These are phyloP conservation scores for Melanocharis versteri DNA, from an alignment of 2,113 vertebrate species.

Conservation along the genomic window DNA sequence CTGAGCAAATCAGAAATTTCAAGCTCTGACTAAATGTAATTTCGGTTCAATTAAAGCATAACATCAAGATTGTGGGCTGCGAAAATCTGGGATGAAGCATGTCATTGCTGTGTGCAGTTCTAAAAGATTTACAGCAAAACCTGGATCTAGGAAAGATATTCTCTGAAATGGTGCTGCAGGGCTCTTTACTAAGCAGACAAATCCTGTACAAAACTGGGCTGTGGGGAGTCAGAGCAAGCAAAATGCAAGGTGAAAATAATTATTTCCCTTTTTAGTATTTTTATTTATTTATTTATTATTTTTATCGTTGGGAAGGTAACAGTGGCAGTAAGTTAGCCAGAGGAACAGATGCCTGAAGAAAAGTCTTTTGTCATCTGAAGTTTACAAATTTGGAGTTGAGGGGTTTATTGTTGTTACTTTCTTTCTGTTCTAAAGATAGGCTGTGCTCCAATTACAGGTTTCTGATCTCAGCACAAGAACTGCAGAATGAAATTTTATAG, in stretches of 20 bases:
- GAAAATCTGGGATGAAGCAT: conserved; percentile 15
- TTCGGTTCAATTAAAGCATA: conserved; percentile 45
- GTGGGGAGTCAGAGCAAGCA: neutral
- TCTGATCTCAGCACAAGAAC: neutral
- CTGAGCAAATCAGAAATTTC: conserved; percentile 16
- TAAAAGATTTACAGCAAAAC: neutral
- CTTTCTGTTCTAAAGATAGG: neutral
- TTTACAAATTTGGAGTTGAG: neutral
- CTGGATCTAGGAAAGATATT: neutral
- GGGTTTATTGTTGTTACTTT: neutral
- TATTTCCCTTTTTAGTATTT: neutral
- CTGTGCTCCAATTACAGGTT: neutral
- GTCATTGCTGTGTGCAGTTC: neutral
- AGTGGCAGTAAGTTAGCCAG: neutral
- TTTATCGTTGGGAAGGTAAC: neutral
- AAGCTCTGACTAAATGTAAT: conserved; percentile 23
- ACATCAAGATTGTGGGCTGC: neutral
- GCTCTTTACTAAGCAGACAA: neutral
- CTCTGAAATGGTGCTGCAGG: neutral
- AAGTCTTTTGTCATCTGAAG: neutral
- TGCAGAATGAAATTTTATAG: neutral
- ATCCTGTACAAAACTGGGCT: neutral
- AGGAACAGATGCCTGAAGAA: neutral
- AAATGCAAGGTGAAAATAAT: neutral
- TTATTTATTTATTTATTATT: neutral